A percentile compares a stretch with the other conserved stretches of the same genome.
Evolutionary conservation across 2,888 invertebrate species (phyloP).

Genomic region (Pristionchus entomophagus): DNA sequence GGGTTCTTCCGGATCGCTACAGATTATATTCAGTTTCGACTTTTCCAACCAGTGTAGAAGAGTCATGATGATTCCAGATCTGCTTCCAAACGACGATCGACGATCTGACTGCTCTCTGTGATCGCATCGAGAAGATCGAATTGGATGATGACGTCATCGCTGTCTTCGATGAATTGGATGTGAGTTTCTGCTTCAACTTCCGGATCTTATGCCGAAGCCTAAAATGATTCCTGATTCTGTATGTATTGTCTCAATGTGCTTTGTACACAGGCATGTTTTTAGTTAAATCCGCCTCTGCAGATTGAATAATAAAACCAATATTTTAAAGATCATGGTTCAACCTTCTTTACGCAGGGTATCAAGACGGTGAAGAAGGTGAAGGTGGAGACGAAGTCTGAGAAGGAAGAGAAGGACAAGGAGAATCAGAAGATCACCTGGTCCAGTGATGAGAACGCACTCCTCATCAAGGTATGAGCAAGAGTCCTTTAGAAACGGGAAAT

Average conservation of each 20-base stretch:
- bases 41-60: no score
- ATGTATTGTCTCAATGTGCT: no score
- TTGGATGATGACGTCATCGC: slow-evolving; percentile 57
- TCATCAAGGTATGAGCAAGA: slow-evolving; percentile 87
- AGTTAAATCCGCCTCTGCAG: no score
- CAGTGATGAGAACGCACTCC: slow-evolving; percentile 87
- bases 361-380: slow-evolving; percentile 47
- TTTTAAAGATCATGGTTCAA: no score
- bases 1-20: no score
- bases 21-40: no score
- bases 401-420: slow-evolving; percentile 56
- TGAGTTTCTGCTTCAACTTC: slow-evolving; percentile 7
- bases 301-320: no score
- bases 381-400: slow-evolving; percentile 35
- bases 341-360: slow-evolving; percentile 49
- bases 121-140: slow-evolving; percentile 56
- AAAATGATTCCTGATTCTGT: no score
- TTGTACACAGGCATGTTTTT: no score
- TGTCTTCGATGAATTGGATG: slow-evolving; percentile 57
- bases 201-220: no score
- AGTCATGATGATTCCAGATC: slow-evolving; percentile 50
- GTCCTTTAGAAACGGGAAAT: background rate
- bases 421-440: slow-evolving; percentile 82
- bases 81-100: slow-evolving; percentile 65
- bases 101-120: slow-evolving; percentile 64